Evolutionary conservation across 2,888 invertebrate species (phyloP), one percentile per base, ranked within the genome.

Genomic region (Agonopterix alstromeriana): DNA sequence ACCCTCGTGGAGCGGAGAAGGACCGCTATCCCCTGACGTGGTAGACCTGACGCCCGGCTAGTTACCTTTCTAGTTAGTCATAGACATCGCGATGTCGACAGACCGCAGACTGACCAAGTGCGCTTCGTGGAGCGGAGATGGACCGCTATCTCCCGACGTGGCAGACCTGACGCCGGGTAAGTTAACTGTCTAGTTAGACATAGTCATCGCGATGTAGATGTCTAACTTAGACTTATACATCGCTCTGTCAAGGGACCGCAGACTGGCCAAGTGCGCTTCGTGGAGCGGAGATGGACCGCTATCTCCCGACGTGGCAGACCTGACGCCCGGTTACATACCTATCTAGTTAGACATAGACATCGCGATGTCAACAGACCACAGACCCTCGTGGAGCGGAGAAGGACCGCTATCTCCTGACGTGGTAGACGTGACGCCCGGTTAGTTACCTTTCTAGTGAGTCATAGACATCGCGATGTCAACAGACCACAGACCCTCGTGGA

Each of bases 231-330:
- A 14, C 14, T 2, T 14, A 14, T 1, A 14, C 14, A 14, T 14
- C 1, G 10, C 57, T n/a, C n/a, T 66, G 38, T 52, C 53, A 49
- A 57, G 57, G 1, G 73, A 71, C 52, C 56, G 62, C 49, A 51
- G 72, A 0, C 85, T 93, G 47, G 91, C 93, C 53, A 93, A 94
- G 74, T 93, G 93, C 77, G 92, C 93, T 71, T 92, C 93, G 36
- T 93, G 94, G 94, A 91, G 92, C 65, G 90, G 90, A 36, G 90
- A 90, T 59, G 77, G 73, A 10, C 80, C 77, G 1, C 65, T 71
- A 9, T 56, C 17, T 56, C 70, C 54, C 59, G 78, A 68, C 50
- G 83, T 67, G 65, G 82, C 66, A 41, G 91, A 91, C 55, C 78
- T 91, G 48, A 91, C 91, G 46, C 91, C 91, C 58, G 91, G 91